Evolutionary conservation across 2,888 invertebrate genomes (phyloP), one percentile per base, ranked within the genome.

Genomic region (Netelia virgata): DNA sequence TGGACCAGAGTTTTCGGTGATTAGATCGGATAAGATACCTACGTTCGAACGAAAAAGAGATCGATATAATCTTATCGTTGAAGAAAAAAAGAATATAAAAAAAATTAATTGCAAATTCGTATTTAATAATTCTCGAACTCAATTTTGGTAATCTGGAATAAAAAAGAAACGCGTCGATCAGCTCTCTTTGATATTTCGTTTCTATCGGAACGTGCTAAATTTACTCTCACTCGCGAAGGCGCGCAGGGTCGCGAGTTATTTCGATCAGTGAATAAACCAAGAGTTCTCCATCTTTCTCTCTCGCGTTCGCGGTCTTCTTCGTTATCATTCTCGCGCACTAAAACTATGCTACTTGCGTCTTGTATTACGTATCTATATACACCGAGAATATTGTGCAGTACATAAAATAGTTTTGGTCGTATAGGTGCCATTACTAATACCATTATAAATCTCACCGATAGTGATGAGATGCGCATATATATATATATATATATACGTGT

Each of bases 1-100:
- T 79, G 88, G 89, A 89, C 87, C 28, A 76, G 91, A 91, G 90
- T 91, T 91, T 91, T 91, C 89, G 90, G 89, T 89, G 91, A 92
- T 91, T 91, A 91, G 91, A 92, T 91, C 91, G 89, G 89, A 91
- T 88, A 88, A 87, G 83, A 74, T 77, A 68, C 86, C 82, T 28
- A 57, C 50, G 41, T 28, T 63, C 50, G 41, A 79, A 68, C 47
- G 50, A 23, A 41, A 61, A 50, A 20, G 11, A n/a, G 18, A 16
- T 10, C 16, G 18, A 9, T 9, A 23, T 9, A 23, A 53, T 57
- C 72, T 74, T 64, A 78, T 77, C 77, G 69, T 10, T 36, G 43
- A 47, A 36, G 10, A 63, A 76, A 55, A n/a, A 14, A 20, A 36
- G 14, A 3, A 6, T 70, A 10, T 10, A 36, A 57, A 20, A 36